Base-by-base conservation (phyloP, 2,797 vertebrate genomes). In the Salmo trutta region DNA sequence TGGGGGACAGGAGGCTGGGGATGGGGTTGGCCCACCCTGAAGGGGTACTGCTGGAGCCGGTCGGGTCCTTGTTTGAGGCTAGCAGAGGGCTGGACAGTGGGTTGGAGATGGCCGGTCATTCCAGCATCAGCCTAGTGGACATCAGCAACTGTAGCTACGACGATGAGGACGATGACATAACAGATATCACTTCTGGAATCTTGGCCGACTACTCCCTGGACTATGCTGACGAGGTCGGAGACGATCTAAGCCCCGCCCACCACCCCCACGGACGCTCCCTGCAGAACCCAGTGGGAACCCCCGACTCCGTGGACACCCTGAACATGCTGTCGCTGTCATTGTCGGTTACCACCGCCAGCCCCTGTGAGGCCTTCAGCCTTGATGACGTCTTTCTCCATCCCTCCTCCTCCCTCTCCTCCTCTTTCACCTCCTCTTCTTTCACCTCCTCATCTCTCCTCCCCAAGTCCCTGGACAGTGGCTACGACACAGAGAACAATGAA, bases 401-500 rank as follows among this genome's bases (percentile, higher is more conserved):
- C 21, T 62, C 21, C 59, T 59, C 54, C 53, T 59, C 56, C 21
- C 56, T 62, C 56, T 21, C 6, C 14, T 59, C 56, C n/a, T 62
- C 59, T 24, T 24, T 62, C 8, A 62, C n/a, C 14, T 21, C 6
- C 15, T 62, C 59, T 16, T 62, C 59, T 62, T 62, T 62, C 8
- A 62, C n/a, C 21, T 74, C 85, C 0, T 89, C 93, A 0, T 82
- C 93, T 0, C 89, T 95, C 75, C 94, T 97, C 64, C 95, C 96
- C 24, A 97, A 96, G 70, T 97, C 97, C 2, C 84, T 96, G 5
- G 98, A 99, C 87, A 99, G 98, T 2, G 98, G 98, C 77, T 99
- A 99, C 1, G 98, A 98, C 91, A 99, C 98, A 0, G 97, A 99
- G 90, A 99, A 99, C 87, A 96, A 98, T 0, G 97, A 97, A 87